Percentiles rank a stretch among this genome's conserved stretches.
Conservation (phyloP, 2,797 vertebrate genomes). For the Denticeps clupeoides region DNA sequence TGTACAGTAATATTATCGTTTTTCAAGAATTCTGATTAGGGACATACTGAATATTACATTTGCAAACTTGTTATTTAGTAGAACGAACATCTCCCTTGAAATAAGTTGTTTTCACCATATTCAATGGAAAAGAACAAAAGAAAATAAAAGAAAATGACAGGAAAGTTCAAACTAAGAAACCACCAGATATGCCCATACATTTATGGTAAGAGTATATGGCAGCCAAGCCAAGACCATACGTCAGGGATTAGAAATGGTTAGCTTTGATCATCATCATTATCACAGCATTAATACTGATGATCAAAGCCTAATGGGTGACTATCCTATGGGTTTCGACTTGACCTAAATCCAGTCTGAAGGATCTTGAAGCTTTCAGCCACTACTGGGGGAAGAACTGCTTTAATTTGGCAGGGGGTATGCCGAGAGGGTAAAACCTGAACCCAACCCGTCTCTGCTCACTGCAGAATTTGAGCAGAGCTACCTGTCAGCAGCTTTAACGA, state of each 20-base stretch:
- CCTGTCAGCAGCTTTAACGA: conserved; percentile 1
- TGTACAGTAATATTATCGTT: too few species aligned
- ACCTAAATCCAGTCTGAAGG: not conserved
- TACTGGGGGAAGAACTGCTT: not conserved
- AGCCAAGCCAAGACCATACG: not conserved
- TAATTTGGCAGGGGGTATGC: not conserved
- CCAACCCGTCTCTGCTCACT: not conserved
- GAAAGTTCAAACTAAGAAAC: too few species aligned
- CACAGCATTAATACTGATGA: not conserved
- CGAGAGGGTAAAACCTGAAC: conserved; percentile 5
- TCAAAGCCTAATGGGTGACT: not conserved
- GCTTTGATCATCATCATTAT: conserved; percentile 1
- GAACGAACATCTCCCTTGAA: too few species aligned
- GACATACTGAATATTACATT: too few species aligned
- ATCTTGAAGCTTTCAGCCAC: not conserved
- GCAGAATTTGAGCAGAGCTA: conserved; percentile 1
- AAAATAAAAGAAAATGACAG: too few species aligned
- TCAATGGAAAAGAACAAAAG: too few species aligned
- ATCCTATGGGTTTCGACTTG: not conserved
- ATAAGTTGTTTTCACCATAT: too few species aligned
- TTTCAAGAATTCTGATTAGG: too few species aligned
- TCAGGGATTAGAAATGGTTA: not conserved
- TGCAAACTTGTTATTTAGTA: too few species aligned
- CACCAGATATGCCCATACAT: too few species aligned
- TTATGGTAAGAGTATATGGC: too few species aligned